Evolutionary conservation across 2,888 invertebrate genomes (phyloP).

Genomic region (Parasteatoda lunata): DNA sequence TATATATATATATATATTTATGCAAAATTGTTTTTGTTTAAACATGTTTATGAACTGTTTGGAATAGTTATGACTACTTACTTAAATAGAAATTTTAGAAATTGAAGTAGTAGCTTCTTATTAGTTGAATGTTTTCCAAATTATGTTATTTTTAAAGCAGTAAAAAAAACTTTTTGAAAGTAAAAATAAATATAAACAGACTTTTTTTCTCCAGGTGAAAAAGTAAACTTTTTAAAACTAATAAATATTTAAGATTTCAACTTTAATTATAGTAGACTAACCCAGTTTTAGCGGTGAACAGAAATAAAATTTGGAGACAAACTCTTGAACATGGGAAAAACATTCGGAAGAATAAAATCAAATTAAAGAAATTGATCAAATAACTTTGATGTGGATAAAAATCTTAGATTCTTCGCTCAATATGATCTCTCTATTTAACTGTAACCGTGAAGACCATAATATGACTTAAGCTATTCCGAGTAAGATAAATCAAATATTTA

Average conservation of each 20-base stretch:
- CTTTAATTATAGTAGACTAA: not conserved
- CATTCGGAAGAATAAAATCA: conserved; percentile 7
- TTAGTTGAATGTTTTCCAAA: too few species aligned
- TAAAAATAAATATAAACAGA: too few species aligned
- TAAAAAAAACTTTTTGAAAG: too few species aligned
- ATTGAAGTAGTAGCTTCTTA: too few species aligned
- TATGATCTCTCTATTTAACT: conserved; percentile 1
- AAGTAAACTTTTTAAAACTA: not conserved
- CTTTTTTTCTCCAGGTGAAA: not conserved
- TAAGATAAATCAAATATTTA: conserved; percentile 58
- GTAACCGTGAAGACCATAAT: conserved; percentile 25
- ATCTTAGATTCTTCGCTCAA: not conserved
- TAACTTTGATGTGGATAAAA: conserved; percentile 19
- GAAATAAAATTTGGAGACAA: not conserved
- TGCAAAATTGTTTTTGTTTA: too few species aligned
- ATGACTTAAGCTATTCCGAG: conserved; percentile 41
- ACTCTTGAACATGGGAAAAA: not conserved
- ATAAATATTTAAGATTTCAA: not conserved
- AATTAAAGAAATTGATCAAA: conserved; percentile 51
- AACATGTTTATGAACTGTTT: too few species aligned
- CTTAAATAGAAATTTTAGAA: too few species aligned
- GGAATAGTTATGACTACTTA: too few species aligned
- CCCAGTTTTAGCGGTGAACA: not conserved
- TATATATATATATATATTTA: too few species aligned
- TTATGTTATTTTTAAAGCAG: too few species aligned